Conservation (phyloP, 2,113 vertebrate species). For the Grammomys surdaster region DNA sequence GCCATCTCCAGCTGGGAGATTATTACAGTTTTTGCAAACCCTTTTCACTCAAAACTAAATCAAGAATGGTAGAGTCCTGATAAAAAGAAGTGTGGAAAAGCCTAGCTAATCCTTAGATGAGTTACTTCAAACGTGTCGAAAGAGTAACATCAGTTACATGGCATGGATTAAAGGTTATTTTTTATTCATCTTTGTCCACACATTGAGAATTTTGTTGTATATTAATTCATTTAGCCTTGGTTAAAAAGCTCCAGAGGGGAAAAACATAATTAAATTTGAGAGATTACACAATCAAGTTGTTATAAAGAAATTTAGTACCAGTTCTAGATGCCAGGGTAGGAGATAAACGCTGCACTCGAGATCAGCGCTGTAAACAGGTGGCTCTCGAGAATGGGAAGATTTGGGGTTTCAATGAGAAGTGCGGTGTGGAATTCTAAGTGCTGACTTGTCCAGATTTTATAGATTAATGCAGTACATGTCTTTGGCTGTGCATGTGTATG, state of each 20-base stretch:
- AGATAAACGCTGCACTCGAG: conserved; percentile 59
- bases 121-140: conserved; percentile 76
- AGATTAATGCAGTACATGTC: conserved; percentile 1
- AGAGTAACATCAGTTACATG: conserved; percentile 75
- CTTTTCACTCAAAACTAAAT: conserved; percentile 80
- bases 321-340: conserved; percentile 49
- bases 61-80: conserved; percentile 75
- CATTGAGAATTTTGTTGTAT: conserved; percentile 72
- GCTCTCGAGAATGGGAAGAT: conserved; percentile 39
- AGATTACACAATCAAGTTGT: conserved; percentile 63
- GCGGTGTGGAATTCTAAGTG: background rate
- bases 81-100: conserved; percentile 81
- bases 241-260: conserved; percentile 37
- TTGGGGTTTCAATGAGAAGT: background rate
- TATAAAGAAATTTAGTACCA: conserved; percentile 73
- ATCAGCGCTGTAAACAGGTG: conserved; percentile 63
- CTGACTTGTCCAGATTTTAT: conserved; percentile 18
- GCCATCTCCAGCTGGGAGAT: conserved; percentile 70
- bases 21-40: conserved; percentile 81
- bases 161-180: conserved; percentile 73
- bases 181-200: conserved; percentile 70
- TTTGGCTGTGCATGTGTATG: conserved; percentile 11
- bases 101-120: conserved; percentile 74
- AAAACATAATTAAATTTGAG: conserved; percentile 70
- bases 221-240: conserved; percentile 78